Conservation (phyloP, 2,113 vertebrate genomes). For the Syngnathus floridae region DNA sequence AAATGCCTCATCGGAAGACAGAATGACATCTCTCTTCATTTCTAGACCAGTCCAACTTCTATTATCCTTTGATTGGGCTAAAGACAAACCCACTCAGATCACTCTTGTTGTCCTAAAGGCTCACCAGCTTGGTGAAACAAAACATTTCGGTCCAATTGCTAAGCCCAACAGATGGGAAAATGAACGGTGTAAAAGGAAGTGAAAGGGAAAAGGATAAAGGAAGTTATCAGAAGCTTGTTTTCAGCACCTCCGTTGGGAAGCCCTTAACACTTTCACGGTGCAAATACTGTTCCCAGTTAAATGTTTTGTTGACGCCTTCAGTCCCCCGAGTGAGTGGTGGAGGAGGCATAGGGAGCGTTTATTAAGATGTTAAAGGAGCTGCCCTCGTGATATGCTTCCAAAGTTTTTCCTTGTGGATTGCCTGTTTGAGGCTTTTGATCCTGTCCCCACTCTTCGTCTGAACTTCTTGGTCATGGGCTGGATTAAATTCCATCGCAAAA, state of each 20-base stretch:
- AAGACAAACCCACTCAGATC: constrained; percentile 46
- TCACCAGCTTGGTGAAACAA: constrained; percentile 66
- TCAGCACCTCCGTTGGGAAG: neutral
- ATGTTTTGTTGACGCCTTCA: neutral
- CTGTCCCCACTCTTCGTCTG: constrained; percentile 54
- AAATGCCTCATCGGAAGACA: constrained; percentile 22
- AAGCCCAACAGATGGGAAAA: constrained; percentile 72
- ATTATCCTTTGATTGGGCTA: constrained; percentile 43
- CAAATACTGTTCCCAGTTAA: neutral
- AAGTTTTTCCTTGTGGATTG: neutral
- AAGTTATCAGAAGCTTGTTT: constrained; percentile 54
- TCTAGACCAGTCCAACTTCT: constrained; percentile 19
- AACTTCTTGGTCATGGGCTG: constrained; percentile 50
- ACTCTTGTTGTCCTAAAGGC: constrained; percentile 42
- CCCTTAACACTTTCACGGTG: neutral
- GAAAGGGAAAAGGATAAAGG: constrained; percentile 58
- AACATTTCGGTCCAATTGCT: constrained; percentile 64
- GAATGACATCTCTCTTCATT: constrained; percentile 12
- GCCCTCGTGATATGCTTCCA: neutral
- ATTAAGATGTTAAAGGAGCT: neutral
- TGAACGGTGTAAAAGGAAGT: constrained; percentile 48
- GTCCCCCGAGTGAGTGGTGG: neutral
- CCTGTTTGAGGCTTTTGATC: constrained; percentile 53
- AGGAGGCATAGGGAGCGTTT: neutral
- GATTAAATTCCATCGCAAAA: constrained; percentile 56